Base-by-base conservation (phyloP, 2,888 invertebrate species). In the Alloscopus bannaensis region DNA sequence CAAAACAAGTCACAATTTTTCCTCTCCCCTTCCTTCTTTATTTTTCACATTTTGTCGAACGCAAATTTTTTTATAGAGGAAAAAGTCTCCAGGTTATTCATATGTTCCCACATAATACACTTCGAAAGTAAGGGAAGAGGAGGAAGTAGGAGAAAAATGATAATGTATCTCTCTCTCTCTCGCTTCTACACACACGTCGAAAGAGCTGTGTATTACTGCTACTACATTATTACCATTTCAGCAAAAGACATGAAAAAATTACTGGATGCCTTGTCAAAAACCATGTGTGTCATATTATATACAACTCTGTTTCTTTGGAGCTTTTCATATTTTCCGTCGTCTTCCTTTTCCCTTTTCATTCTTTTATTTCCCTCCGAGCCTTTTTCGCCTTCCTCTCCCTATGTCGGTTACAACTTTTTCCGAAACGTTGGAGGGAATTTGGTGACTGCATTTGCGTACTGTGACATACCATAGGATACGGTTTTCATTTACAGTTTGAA, bases 191-290 rank as follows among this genome's bases (percentile, higher is more conserved):
- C 50, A 47, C 36, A 47, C 36, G 22, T 31, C 40, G 68, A 57
- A 26, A 68, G 42, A 57, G 26, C 22, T 57, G 11, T n/a, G 13
- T 59, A 45, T 45, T 50, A 22, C 50, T 18, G 64, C 40, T 24
- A 28, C 59, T 22, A 36, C 57, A 66, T 57, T 75, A 66, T 75
- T 75, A 75, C 57, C 24, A 60, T 75, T 75, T 75, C 75, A 66
- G 65, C 75, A 75, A 75, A 75, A 75, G 26, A 57, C 59, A 59
- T 26, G 60, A 66, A 75, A 65, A 31, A 26, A n/a, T 16, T 47
- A 47, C 8, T 26, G 20, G 59, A 31, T 59, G 59, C 42, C 50
- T 71, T 60, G 47, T 36, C 36, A 6, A 36, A 36, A 50, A 71
- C 42, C 26, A 47, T 16, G 50, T 59, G 60, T 26, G 60, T 22